phyloP scores from a whole-genome alignment of 2,113 vertebrate genomes.

The Sceloporus tristichus region DNA sequence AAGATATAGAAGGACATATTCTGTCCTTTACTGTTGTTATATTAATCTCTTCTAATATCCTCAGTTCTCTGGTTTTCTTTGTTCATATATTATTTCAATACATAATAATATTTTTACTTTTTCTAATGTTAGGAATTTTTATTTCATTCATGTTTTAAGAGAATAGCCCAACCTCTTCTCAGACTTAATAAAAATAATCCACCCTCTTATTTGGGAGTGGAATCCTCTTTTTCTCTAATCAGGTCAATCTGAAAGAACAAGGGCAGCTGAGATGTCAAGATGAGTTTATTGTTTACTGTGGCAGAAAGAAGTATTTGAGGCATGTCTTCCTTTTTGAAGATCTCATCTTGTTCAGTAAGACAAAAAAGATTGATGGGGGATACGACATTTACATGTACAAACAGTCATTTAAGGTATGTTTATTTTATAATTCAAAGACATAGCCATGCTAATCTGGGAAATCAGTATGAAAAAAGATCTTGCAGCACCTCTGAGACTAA shows the following conservation, averaged over 20 bases:
- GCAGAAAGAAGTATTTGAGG: conserved; percentile 85
- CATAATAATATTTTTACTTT: background rate
- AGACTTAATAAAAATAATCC: background rate
- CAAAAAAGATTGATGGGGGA: conserved; percentile 85
- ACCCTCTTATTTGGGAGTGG: background rate
- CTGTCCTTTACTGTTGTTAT: background rate
- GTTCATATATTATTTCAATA: background rate
- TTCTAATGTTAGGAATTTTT: background rate
- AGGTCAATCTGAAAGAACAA: conserved; percentile 90
- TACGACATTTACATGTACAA: conserved; percentile 88
- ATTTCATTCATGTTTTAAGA: background rate
- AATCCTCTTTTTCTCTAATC: conserved; percentile 13
- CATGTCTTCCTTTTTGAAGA: conserved; percentile 89
- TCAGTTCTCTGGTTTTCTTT: too few species aligned
- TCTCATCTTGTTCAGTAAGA: conserved; percentile 89
- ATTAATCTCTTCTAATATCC: background rate
- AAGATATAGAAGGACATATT: background rate
- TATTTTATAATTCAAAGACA: background rate
- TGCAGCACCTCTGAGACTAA: too few species aligned
- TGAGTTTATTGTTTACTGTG: conserved; percentile 87
- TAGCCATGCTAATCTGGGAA: too few species aligned
- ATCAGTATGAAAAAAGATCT: too few species aligned
- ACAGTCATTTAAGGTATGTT: conserved; percentile 84
- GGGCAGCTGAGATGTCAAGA: conserved; percentile 86
- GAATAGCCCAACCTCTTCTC: background rate